Conservation (phyloP, 2,113 vertebrate genomes). For the Bos javanicus region DNA sequence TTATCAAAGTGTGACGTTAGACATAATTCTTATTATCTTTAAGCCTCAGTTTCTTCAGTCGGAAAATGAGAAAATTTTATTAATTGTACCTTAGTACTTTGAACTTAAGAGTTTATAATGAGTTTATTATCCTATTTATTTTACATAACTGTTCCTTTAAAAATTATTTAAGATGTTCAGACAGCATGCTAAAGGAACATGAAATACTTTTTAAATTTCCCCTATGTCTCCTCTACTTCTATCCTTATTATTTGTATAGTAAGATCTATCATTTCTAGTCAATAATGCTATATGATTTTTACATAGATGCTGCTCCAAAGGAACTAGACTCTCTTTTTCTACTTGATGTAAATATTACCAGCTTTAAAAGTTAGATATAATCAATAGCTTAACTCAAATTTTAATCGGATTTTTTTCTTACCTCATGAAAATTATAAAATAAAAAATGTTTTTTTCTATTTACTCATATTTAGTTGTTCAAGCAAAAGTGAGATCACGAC, state of each 20-base stretch:
- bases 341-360: background rate
- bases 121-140: background rate
- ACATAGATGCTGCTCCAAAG: background rate
- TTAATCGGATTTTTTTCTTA: background rate
- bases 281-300: background rate
- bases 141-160: background rate
- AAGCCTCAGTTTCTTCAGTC: background rate
- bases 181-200: background rate
- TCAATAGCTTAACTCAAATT: background rate
- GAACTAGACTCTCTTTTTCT: background rate
- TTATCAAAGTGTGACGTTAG: background rate
- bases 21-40: background rate
- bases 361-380: background rate
- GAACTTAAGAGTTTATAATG: background rate
- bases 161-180: background rate
- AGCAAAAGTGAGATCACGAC: conserved; percentile 23
- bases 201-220: background rate
- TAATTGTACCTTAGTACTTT: background rate
- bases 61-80: background rate
- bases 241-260: background rate
- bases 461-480: conserved; percentile 8
- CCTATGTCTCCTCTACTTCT: background rate
- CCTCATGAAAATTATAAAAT: background rate
- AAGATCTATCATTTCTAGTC: background rate
- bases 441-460: background rate